Percentiles rank a stretch among this genome's conserved stretches.
phyloP scores from a whole-genome alignment of 1,140 invertebrate species.

The Drosophila navojoa region DNA sequence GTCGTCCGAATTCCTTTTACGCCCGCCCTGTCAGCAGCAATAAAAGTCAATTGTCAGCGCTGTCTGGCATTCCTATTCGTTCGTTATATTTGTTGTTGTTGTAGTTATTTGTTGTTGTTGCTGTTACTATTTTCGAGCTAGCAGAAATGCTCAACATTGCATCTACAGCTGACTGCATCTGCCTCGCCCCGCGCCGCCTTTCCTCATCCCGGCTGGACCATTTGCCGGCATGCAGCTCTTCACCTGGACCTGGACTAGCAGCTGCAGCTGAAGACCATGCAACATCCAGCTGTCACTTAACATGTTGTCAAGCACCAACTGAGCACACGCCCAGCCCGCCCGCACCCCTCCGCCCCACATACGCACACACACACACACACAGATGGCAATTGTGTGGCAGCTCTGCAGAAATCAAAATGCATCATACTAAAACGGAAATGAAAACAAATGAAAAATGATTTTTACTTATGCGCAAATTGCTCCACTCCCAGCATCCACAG shows the following conservation, averaged over 20 bases:
- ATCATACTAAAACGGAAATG: conserved; percentile 71
- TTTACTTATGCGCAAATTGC: conserved; percentile 73
- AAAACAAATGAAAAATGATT: conserved; percentile 81
- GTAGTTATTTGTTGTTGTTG: conserved; percentile 8
- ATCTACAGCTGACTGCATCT: conserved; percentile 19
- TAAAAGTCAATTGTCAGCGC: conserved; percentile 76
- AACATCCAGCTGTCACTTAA: conserved; percentile 63
- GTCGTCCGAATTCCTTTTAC: conserved; percentile 3
- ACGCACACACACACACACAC: not conserved
- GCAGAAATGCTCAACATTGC: conserved; percentile 40
- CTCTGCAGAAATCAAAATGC: conserved; percentile 73
- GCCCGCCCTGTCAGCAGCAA: conserved; percentile 61
- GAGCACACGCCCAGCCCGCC: not conserved
- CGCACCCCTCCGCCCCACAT: not conserved
- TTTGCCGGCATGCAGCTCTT: conserved; percentile 51
- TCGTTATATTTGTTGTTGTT: conserved; percentile 11
- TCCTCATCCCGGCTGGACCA: conserved; percentile 2
- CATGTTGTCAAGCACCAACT: conserved; percentile 57
- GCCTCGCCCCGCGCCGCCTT: conserved; percentile 7
- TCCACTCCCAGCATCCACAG: conserved; percentile 13
- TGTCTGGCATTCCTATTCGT: conserved; percentile 53
- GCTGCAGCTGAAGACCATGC: conserved; percentile 23
- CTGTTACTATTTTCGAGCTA: not conserved
- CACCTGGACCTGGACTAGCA: conserved; percentile 10
- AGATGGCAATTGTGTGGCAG: conserved; percentile 25